Base-by-base conservation (phyloP, 2,888 invertebrate genomes). In the Smittia aterrima region DNA sequence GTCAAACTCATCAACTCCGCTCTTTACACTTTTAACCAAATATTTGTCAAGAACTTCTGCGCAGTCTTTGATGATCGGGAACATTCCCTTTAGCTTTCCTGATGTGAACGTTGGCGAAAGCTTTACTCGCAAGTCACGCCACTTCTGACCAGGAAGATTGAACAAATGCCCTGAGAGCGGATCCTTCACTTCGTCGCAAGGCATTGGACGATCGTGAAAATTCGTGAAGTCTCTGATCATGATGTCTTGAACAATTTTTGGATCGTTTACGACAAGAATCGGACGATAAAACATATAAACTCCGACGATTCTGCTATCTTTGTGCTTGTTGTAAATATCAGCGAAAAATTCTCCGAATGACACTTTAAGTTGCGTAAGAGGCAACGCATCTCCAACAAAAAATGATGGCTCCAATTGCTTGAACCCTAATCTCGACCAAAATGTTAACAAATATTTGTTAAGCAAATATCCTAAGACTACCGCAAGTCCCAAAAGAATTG, bases 51-150 rank as follows among this genome's bases (percentile, higher is more conserved):
- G 84, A 75, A 85, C 82, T 20, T 83, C 79, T 0, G 85, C 85
- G 71, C 86, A 85, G 18, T 84, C 80, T 67, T 85, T 82, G 20
- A 88, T 84, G 1, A 86, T 83, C 0, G 84, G 83, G 77, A 86
- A 87, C 85, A 88, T 86, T 3, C 81, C 83, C 78, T 86, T 88
- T 70, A 89, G 79, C 79, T 88, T 88, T 18, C 85, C 86, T 0
- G 87, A 83, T 0, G 88, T 86, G 78, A 88, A 89, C 0, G 86
- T 85, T 0, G 88, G 86, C 0, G 88, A 85, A 79, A 89, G 81
- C 77, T 87, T 87, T 0, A 84, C 77, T 11, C 89, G 82, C 18
- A 88, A 79, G 64, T 82, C 83, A 79, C 84, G 87, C 89, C 89
- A 89, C 76, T 85, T 83, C 3, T 83, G 81, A 0, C 87, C 87